Conservation (phyloP, 1,140 invertebrate genomes). For the Aporrectodea caliginosa region DNA sequence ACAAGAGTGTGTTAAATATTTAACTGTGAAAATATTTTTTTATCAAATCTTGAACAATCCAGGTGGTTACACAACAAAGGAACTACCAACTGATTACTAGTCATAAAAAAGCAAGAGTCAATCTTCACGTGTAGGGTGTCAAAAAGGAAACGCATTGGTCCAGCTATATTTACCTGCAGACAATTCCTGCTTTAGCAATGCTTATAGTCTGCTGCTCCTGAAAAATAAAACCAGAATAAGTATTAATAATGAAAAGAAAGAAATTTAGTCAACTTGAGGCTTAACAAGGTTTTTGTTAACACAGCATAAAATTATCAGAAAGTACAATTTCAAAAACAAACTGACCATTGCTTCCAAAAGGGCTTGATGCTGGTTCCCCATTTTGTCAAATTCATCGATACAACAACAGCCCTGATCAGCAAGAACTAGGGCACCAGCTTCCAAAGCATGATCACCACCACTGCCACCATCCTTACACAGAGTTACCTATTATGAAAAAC, state of each 20-base stretch:
- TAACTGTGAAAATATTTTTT: no score
- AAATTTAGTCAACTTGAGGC: neutral
- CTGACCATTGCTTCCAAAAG: slow-evolving; percentile 81
- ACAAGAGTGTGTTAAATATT: no score
- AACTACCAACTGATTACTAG: no score
- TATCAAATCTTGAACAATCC: no score
- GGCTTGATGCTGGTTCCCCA: slow-evolving; percentile 75
- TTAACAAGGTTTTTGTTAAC: neutral
- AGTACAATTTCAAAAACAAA: no score
- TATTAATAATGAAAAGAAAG: no score
- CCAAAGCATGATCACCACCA: slow-evolving; percentile 72
- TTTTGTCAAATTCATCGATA: slow-evolving; percentile 95
- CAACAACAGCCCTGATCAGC: slow-evolving; percentile 81
- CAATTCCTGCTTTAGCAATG: slow-evolving; percentile 72
- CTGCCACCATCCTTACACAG: slow-evolving; percentile 68
- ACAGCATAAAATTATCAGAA: no score
- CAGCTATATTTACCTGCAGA: slow-evolving; percentile 56
- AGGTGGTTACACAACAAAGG: no score
- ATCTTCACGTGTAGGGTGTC: no score
- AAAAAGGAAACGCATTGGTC: no score
- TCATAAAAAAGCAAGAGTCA: no score
- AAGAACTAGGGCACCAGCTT: slow-evolving; percentile 70
- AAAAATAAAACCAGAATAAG: slow-evolving; percentile 9
- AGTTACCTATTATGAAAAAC: slow-evolving; percentile 56
- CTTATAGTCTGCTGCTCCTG: slow-evolving; percentile 83